A percentile compares a stretch with the other conserved stretches of the same genome.
phyloP scores from a whole-genome alignment of 2,797 vertebrate species.

The Mallotus villosus region DNA sequence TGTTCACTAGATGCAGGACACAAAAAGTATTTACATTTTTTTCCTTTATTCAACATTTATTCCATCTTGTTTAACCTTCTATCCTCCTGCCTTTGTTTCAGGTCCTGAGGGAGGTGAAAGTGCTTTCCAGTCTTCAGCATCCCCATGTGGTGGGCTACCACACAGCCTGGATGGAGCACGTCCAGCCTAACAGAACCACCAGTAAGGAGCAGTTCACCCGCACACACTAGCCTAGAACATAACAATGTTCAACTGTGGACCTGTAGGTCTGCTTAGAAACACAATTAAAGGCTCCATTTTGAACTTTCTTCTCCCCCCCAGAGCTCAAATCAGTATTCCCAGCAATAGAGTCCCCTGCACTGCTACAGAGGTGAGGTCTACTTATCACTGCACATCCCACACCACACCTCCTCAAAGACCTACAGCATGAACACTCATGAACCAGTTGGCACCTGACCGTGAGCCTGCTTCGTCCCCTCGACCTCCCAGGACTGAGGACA shows the following conservation, averaged over 20 bases:
- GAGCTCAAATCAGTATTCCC: slow-evolving; percentile 65
- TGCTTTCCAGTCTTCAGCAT: slow-evolving; percentile 93
- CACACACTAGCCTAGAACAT: background rate
- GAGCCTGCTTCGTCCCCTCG: slow-evolving; percentile 10
- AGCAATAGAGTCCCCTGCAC: slow-evolving; percentile 72
- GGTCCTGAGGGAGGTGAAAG: slow-evolving; percentile 95
- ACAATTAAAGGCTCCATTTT: slow-evolving; percentile 6
- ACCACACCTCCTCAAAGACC: background rate
- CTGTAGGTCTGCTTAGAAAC: background rate
- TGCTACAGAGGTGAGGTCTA: slow-evolving; percentile 61
- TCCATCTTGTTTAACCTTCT: background rate
- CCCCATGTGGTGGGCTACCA: slow-evolving; percentile 93
- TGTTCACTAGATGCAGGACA: no score
- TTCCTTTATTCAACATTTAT: no score
- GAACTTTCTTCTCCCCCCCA: slow-evolving; percentile 44
- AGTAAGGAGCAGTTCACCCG: slow-evolving; percentile 47
- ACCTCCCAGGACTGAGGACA: slow-evolving; percentile 63
- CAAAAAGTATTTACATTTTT: no score
- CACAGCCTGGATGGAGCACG: slow-evolving; percentile 97
- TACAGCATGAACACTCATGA: slow-evolving; percentile 53
- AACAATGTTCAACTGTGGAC: no score
- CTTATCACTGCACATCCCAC: background rate
- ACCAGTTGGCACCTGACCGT: background rate
- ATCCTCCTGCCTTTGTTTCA: slow-evolving; percentile 49
- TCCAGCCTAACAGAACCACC: slow-evolving; percentile 69